Evolutionary conservation across 2,888 invertebrate species (phyloP).

Genomic region (Volucella inanis): DNA sequence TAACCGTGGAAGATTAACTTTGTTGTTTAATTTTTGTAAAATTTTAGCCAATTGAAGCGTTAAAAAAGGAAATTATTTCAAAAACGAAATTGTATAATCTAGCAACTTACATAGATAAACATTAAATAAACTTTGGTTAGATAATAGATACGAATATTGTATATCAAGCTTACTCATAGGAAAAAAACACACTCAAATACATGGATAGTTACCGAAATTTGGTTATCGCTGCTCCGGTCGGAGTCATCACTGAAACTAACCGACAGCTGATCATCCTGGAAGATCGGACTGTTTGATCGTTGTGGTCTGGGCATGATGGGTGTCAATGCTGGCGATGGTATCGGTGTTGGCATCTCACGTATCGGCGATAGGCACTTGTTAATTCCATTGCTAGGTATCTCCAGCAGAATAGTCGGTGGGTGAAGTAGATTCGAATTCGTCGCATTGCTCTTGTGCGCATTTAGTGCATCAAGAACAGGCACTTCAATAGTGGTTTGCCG

Average conservation of each 20-base stretch:
- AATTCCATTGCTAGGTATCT: slow-evolving; percentile 87
- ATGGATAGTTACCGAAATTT: slow-evolving; percentile 77
- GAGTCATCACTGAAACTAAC: slow-evolving; percentile 83
- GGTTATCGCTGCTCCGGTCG: slow-evolving; percentile 79
- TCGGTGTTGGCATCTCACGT: slow-evolving; percentile 89
- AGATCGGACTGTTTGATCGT: slow-evolving; percentile 78
- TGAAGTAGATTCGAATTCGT: slow-evolving; percentile 85
- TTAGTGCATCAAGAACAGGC: slow-evolving; percentile 87
- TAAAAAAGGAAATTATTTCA: slow-evolving; percentile 4
- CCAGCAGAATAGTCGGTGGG: slow-evolving; percentile 90
- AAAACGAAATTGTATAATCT: slow-evolving; percentile 20
- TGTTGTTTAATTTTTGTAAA: slow-evolving; percentile 1
- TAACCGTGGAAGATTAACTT: not conserved
- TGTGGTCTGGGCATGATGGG: slow-evolving; percentile 85
- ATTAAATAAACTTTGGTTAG: not conserved
- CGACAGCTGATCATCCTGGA: slow-evolving; percentile 79
- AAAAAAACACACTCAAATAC: slow-evolving; percentile 24
- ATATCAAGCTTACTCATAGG: slow-evolving; percentile 62
- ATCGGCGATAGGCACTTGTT: slow-evolving; percentile 92
- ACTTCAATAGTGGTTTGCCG: slow-evolving; percentile 84
- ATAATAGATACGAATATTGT: slow-evolving; percentile 16
- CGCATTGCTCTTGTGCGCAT: slow-evolving; percentile 86
- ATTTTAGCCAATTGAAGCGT: slow-evolving; percentile 64
- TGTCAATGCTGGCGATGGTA: slow-evolving; percentile 88
- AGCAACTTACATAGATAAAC: slow-evolving; percentile 55